Percentiles rank a stretch among this genome's conserved stretches.
Evolutionary conservation across 2,888 invertebrate genomes (phyloP).

Genomic region (Tinea semifulvella): DNA sequence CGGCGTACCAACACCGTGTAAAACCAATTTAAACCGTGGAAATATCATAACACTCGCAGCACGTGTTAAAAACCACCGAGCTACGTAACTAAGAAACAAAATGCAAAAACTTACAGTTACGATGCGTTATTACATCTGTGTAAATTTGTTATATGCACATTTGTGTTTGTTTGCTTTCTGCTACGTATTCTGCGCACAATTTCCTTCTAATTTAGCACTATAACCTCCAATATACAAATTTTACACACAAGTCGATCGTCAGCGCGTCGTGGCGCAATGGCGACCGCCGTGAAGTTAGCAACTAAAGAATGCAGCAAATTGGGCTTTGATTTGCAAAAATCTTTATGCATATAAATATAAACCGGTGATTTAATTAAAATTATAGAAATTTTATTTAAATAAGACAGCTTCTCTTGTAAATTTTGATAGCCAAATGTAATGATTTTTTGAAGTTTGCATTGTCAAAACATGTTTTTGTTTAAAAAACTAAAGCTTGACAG

Average conservation of each 20-base stretch:
- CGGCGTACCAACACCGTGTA: conserved; percentile 26
- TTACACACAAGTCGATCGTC: conserved; percentile 41
- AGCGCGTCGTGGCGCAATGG: conserved; percentile 64
- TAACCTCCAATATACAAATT: conserved; percentile 52
- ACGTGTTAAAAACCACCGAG: conserved; percentile 36
- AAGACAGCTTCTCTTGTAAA: conserved; percentile 61
- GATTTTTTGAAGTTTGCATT: not conserved
- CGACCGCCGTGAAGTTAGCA: conserved; percentile 25
- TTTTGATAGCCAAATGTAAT: conserved; percentile 59
- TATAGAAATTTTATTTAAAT: conserved; percentile 24
- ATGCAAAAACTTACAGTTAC: conserved; percentile 36
- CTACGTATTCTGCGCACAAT: conserved; percentile 33
- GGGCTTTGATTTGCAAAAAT: not conserved
- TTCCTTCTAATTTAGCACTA: conserved; percentile 40
- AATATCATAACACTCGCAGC: conserved; percentile 32
- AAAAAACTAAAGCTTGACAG: not conserved
- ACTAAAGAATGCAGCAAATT: conserved; percentile 13
- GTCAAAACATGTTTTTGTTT: not conserved
- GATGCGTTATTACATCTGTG: not conserved
- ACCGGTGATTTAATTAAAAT: not conserved
- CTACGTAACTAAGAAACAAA: conserved; percentile 29
- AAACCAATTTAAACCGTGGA: conserved; percentile 32
- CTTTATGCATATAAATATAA: not conserved
- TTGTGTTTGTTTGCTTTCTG: not conserved
- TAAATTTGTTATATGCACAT: not conserved